A percentile compares a stretch with the other conserved stretches of the same genome.
Evolutionary conservation across 2,888 invertebrate species (phyloP).

Genomic region (Campoletis raptor): DNA sequence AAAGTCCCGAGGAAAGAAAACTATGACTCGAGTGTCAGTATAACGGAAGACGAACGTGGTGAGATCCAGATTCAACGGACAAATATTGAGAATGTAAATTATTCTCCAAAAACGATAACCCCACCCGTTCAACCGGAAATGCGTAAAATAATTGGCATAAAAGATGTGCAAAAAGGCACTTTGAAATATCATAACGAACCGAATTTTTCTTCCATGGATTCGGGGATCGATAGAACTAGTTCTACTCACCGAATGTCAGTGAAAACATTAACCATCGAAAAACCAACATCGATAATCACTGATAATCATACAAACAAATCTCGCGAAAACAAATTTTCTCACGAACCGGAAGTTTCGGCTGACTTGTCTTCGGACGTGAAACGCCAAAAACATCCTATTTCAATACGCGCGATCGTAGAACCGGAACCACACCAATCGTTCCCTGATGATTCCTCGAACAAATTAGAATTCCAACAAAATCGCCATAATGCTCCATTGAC

Average conservation of each 20-base stretch:
- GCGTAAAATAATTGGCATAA: neutral
- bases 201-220: conserved; percentile 34
- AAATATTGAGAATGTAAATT: conserved; percentile 23
- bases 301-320: neutral
- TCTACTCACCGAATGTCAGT: neutral
- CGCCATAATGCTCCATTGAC: neutral
- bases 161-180: neutral
- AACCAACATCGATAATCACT: neutral
- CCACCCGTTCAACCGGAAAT: neutral
- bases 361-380: conserved; percentile 9
- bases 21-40: conserved; percentile 75
- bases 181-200: conserved; percentile 26
- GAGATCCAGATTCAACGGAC: conserved; percentile 1
- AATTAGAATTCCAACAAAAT: neutral
- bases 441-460: neutral
- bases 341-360: conserved; percentile 25
- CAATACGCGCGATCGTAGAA: neutral
- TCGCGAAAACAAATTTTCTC: neutral
- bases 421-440: conserved; percentile 2
- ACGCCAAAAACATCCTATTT: conserved; percentile 12
- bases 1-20: conserved; percentile 21
- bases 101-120: neutral
- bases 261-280: neutral
- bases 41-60: conserved; percentile 71
- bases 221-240: conserved; percentile 1